Base-by-base conservation (phyloP, 1,140 invertebrate species). In the Drosophila nasuta region DNA sequence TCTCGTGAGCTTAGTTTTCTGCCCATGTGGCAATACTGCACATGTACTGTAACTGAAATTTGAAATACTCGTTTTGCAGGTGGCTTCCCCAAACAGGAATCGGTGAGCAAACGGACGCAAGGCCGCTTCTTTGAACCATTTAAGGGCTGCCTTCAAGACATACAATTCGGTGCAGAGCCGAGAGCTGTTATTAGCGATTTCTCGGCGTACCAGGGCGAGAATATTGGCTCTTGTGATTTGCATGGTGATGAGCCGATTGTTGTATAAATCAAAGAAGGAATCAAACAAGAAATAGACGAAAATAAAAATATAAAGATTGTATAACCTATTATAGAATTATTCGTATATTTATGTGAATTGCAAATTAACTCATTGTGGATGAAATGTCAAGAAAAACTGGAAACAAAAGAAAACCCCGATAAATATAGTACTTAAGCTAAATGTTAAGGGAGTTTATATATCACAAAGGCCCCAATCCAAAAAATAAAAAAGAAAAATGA, bases 141-240 rank as follows among this genome's bases (percentile, higher is more conserved):
- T 48, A 93, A 89, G 60, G 93, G 93, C 17, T 94, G 93, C 69
- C 82, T 94, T 15, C 82, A 92, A 74, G 93, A 93, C 48, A 92
- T 93, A 52, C 82, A 90, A 57, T 92, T 92, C 43, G 91, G 90
- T 5, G 75, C 81, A 41, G 92, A 92, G 38, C 79, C 71, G 69
- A 92, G 81, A 56, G 79, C 75, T 51, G 68, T 89, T 68, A 85
- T 93, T 38, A 88, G 56, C 70, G 94, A 95, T 86, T 94, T 95
- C 76, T 93, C 93, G 46, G 70, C 87, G 2, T 94, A 93, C 70
- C 92, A 93, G 68, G 94, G 94, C 57, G 93, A 93, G 78, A 94
- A 95, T 78, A 93, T 95, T 80, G 93, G 93, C 63, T 93, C 93
- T 65, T 95, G 94, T 91, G 93, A 93, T 87, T 68, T 92, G 63